These are phyloP conservation scores for Aphis craccivora DNA, from an alignment of 1,140 invertebrate genomes.

Conservation along the genomic window DNA sequence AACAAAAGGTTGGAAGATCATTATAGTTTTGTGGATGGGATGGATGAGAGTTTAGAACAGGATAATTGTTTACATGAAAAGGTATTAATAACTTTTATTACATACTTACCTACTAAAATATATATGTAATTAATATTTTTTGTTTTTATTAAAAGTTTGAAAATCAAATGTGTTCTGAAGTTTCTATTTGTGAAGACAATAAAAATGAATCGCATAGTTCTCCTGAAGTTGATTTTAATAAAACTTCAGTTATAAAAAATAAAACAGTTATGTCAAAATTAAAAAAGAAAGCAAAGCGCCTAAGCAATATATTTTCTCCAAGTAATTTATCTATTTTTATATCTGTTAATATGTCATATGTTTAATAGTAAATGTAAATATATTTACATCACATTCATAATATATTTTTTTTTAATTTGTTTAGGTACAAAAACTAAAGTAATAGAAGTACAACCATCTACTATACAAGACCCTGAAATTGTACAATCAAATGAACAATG, in stretches of 20 bases:
- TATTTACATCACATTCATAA: not conserved
- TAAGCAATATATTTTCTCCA: conserved; percentile 22
- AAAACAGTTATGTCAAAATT: conserved; percentile 44
- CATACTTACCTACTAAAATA: not conserved
- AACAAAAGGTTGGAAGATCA: conserved; percentile 1
- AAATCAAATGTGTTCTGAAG: not conserved
- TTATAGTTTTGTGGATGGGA: not conserved
- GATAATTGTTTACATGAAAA: conserved; percentile 22
- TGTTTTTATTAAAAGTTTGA: not conserved
- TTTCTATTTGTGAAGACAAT: not conserved
- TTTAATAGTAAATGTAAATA: not conserved
- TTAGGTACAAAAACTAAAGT: conserved; percentile 14
- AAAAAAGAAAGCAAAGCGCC: conserved; percentile 8
- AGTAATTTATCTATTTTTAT: conserved; percentile 4
- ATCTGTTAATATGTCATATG: not conserved
- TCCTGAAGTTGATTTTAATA: not conserved
- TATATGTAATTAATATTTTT: not conserved
- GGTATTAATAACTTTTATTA: not conserved
- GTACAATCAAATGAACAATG: not conserved
- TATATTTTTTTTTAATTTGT: not conserved
- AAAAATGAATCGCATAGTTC: not conserved
- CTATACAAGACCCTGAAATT: not conserved
- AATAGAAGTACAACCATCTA: not conserved
- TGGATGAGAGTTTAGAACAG: not conserved
- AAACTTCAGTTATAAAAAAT: not conserved